These are phyloP conservation scores for Solenopsis fugax DNA, from an alignment of 1,140 invertebrate species.

Conservation along the genomic window DNA sequence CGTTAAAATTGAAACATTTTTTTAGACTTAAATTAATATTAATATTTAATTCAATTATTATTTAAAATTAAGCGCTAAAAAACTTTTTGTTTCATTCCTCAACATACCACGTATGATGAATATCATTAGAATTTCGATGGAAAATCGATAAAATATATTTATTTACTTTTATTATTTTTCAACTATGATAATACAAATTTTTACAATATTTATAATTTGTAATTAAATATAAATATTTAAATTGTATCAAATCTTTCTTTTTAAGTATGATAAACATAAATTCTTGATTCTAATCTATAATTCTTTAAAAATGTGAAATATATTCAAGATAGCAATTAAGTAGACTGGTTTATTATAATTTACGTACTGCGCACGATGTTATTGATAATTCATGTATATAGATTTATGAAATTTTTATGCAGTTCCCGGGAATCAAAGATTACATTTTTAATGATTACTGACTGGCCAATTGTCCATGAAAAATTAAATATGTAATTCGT, in stretches of 20 bases:
- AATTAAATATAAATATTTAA: background rate
- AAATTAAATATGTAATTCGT: constrained; percentile 60
- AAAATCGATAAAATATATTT: background rate
- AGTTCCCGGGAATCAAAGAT: constrained; percentile 44
- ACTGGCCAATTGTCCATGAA: constrained; percentile 57
- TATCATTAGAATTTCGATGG: background rate
- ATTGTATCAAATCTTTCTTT: background rate
- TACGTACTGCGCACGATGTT: background rate
- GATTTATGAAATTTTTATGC: constrained; percentile 42
- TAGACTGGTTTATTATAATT: constrained; percentile 38
- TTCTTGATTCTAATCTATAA: background rate
- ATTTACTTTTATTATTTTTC: background rate
- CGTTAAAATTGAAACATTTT: background rate
- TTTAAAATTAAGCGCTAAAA: background rate
- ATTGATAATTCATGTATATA: constrained; percentile 41
- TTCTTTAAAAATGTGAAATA: constrained; percentile 3
- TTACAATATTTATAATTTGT: background rate
- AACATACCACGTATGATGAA: background rate
- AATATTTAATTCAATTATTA: background rate
- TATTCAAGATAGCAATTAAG: background rate
- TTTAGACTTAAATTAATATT: background rate
- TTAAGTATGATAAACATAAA: background rate
- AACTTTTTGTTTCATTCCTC: background rate
- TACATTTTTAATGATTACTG: constrained; percentile 56
- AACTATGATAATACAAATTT: background rate